phyloP scores from a whole-genome alignment of 2,888 invertebrate genomes.

The Pseudolycoriella hygida region DNA sequence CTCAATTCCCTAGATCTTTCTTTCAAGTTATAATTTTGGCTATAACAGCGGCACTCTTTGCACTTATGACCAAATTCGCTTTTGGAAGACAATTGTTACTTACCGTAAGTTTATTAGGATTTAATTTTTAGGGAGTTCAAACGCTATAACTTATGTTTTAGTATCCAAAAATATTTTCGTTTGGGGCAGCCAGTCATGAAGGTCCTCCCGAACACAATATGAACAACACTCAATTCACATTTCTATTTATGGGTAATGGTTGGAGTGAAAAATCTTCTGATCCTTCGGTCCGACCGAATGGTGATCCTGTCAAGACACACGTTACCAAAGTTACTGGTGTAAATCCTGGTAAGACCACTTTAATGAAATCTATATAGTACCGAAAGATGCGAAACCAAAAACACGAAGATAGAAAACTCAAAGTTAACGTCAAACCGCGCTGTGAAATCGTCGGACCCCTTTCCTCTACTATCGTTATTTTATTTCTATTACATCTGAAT shows the following conservation, averaged over 20 bases:
- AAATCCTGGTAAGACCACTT: no score
- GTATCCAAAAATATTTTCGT: conserved; percentile 52
- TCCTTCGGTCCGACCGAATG: conserved; percentile 29
- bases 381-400: no score
- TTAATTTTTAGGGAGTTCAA: conserved; percentile 4
- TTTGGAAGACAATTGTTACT: conserved; percentile 46
- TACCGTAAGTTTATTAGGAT: conserved; percentile 31
- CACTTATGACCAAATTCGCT: conserved; percentile 39
- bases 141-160: conserved; percentile 17
- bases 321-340: conserved; percentile 39
- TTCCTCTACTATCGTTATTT: no score
- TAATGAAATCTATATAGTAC: no score
- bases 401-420: no score
- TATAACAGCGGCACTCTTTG: conserved; percentile 41
- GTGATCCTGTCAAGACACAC: conserved; percentile 43
- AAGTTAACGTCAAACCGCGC: no score
- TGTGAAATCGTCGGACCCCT: no score
- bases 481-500: no score
- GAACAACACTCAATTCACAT: conserved; percentile 40
- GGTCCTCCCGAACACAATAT: conserved; percentile 44
- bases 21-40: conserved; percentile 31
- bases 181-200: conserved; percentile 46
- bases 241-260: conserved; percentile 60
- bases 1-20: conserved; percentile 27
- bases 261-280: conserved; percentile 48